These are phyloP conservation scores for Lasioglossum vierecki DNA, from an alignment of 2,888 invertebrate genomes.

Conservation along the genomic window DNA sequence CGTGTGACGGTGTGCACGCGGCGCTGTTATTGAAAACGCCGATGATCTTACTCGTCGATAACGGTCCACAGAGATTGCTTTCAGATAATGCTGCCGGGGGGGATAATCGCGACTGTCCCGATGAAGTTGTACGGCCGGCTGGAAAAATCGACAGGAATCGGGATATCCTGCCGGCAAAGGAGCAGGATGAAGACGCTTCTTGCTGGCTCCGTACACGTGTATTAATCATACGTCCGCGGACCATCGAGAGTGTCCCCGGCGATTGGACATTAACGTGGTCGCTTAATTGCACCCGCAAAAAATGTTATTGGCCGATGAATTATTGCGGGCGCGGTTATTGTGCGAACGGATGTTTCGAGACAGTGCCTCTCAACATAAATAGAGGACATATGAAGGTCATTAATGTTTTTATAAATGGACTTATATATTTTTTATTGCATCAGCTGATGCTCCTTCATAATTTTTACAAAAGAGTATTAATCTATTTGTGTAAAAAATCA, in stretches of 20 bases:
- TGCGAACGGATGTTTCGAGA: background rate
- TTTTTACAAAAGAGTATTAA: too few species aligned
- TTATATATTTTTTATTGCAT: too few species aligned
- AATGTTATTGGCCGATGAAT: slow-evolving; percentile 13
- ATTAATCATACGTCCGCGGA: slow-evolving; percentile 35
- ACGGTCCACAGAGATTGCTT: slow-evolving; percentile 60
- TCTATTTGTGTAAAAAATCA: too few species aligned
- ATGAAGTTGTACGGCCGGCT: slow-evolving; percentile 38
- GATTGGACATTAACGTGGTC: slow-evolving; percentile 35
- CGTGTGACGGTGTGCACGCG: slow-evolving; percentile 26
- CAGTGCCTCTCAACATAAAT: slow-evolving; percentile 1
- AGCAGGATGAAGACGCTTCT: slow-evolving; percentile 24
- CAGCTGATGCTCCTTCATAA: too few species aligned
- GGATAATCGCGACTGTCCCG: slow-evolving; percentile 42
- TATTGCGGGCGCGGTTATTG: slow-evolving; percentile 7
- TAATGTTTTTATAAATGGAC: too few species aligned
- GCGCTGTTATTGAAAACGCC: slow-evolving; percentile 61
- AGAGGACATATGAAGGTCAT: background rate
- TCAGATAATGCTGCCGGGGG: slow-evolving; percentile 41
- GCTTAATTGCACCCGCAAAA: slow-evolving; percentile 24
- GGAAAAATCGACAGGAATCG: slow-evolving; percentile 44
- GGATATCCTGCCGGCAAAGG: slow-evolving; percentile 20
- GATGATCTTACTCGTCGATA: slow-evolving; percentile 52
- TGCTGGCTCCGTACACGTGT: background rate
- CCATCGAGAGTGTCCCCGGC: slow-evolving; percentile 16